Conservation (phyloP, 53 echinoderm and acorn worm genomes). For the Actinopyga echinites region DNA sequence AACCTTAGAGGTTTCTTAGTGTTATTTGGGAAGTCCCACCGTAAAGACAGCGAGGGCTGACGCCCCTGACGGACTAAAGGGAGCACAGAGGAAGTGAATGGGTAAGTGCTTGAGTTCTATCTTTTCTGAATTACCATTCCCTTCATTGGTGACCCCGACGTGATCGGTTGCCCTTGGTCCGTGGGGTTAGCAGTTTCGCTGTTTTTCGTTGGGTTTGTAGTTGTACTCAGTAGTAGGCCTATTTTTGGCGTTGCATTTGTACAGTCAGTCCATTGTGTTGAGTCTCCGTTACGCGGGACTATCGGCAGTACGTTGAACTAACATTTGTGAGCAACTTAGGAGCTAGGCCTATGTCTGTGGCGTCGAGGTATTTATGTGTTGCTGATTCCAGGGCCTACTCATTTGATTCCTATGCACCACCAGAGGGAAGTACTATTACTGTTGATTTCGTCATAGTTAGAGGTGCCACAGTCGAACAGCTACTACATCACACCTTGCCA, state of each 20-base stretch:
- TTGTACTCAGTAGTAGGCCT: background rate
- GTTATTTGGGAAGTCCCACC: too few species aligned
- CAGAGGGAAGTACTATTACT: background rate
- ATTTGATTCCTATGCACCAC: background rate
- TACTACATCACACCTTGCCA: background rate
- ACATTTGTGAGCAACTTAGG: too few species aligned
- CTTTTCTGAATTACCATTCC: too few species aligned
- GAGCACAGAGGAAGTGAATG: too few species aligned
- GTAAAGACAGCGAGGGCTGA: too few species aligned
- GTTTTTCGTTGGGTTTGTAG: background rate
- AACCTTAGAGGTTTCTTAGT: background rate
- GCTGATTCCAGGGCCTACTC: background rate
- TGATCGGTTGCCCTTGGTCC: background rate
- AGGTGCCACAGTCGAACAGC: background rate
- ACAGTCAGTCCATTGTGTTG: too few species aligned
- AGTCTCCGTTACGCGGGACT: too few species aligned
- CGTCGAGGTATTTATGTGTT: background rate
- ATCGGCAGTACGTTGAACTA: too few species aligned
- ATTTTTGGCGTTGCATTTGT: background rate
- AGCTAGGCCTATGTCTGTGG: background rate
- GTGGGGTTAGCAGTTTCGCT: too few species aligned
- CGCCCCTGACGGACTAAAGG: too few species aligned
- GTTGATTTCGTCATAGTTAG: background rate
- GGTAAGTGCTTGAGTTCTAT: too few species aligned
- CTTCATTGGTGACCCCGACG: constrained; percentile 4